phyloP scores from a whole-genome alignment of 1,140 invertebrate species.

The Cryptotermes secundus region DNA sequence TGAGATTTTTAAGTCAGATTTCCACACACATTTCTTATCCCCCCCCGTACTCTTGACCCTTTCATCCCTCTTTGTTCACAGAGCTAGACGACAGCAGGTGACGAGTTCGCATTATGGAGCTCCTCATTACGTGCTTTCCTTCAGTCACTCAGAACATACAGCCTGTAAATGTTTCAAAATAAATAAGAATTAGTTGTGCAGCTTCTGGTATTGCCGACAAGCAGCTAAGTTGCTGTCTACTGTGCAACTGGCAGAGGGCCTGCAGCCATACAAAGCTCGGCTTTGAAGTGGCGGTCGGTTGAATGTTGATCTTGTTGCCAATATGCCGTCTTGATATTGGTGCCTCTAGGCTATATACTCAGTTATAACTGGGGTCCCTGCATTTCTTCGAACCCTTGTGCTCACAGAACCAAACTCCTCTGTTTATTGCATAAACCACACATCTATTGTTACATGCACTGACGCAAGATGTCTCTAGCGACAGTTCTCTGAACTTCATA shows the following conservation, averaged over 20 bases:
- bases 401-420: not conserved
- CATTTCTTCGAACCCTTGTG: not conserved
- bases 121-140: too few species aligned
- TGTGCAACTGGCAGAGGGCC: not conserved
- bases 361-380: not conserved
- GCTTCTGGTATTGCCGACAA: not conserved
- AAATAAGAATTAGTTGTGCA: not conserved
- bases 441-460: not conserved
- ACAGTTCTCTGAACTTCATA: not conserved
- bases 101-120: too few species aligned
- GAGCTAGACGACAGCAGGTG: too few species aligned
- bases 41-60: too few species aligned
- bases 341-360: not conserved
- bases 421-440: constrained; percentile 1
- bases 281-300: constrained; percentile 8
- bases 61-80: too few species aligned
- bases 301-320: constrained; percentile 6
- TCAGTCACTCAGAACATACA: too few species aligned
- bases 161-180: not conserved
- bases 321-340: constrained; percentile 18
- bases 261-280: not conserved
- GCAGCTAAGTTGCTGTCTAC: not conserved
- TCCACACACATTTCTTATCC: too few species aligned
- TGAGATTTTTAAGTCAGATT: too few species aligned
- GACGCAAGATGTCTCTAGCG: not conserved